Percentiles rank a stretch among this genome's conserved stretches.
phyloP scores from a whole-genome alignment of 2,797 vertebrate genomes.

The Oreochromis grahami region DNA sequence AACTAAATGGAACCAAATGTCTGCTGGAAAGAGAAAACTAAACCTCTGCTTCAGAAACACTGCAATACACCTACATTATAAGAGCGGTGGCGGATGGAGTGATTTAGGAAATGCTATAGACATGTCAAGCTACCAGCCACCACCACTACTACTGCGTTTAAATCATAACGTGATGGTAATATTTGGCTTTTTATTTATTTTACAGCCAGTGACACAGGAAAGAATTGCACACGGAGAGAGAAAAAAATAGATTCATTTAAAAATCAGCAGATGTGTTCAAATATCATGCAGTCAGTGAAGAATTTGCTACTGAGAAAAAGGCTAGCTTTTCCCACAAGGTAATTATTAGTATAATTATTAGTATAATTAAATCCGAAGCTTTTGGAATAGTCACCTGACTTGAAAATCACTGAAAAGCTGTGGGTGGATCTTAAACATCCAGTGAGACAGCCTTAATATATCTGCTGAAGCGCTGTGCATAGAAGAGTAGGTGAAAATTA shows the following conservation, averaged over 20 bases:
- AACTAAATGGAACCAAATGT: background rate
- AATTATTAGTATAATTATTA: too few relatives aligned
- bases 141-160: background rate
- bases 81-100: background rate
- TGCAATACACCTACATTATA: background rate
- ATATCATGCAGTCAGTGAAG: background rate
- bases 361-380: background rate
- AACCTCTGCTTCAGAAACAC: background rate
- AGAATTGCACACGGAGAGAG: background rate
- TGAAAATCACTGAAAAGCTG: conserved; percentile 13
- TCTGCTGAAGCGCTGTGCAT: background rate
- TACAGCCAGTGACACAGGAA: background rate
- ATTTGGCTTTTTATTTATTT: background rate
- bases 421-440: conserved; percentile 10
- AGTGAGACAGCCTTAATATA: conserved; percentile 2
- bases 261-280: background rate
- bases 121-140: background rate
- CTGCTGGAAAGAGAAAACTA: background rate
- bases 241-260: background rate
- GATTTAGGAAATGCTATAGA: background rate
- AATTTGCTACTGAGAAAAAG: background rate
- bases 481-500: background rate
- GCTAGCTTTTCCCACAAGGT: background rate
- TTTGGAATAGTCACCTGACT: background rate
- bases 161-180: background rate